Evolutionary conservation across 2,888 invertebrate species (phyloP), one percentile per base, ranked within the genome.

Genomic region (Thyatira batis): DNA sequence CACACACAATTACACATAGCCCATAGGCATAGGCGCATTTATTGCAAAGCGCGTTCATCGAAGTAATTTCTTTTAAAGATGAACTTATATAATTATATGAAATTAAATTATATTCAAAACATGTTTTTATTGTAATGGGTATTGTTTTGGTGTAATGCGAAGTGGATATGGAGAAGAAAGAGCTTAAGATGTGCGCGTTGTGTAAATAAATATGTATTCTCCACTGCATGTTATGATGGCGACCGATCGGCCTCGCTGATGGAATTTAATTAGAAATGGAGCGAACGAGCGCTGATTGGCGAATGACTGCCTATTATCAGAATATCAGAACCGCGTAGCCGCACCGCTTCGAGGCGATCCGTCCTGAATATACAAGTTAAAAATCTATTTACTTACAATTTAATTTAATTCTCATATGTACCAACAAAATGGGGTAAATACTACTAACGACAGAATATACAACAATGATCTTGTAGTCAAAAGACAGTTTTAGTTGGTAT

Each of bases 201-300:
- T 61, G 61, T 60, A 62, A 55, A 67, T 60, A 61, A 67, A 69
- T 70, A 65, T 65, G 61, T 63, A 71, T 69, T 72, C 64, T 63
- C 55, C 55, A 60, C 52, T 65, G 58, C 63, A 61, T 67, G 55
- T 67, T 69, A 69, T 69, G 71, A 73, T 58, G 66, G 66, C 59
- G 66, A 61, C 51, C 66, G 65, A 70, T 71, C 63, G 70, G 56
- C 67, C 65, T 71, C 64, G 69, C 71, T 73, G 75, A 74, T 76
- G 67, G 77, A 78, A 78, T 79, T 71, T 76, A 78, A 82, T 82
- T 78, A 74, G 67, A 72, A 76, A 66, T 73, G 69, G 69, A 61
- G 58, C 69, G 67, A 68, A 73, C 68, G 63, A 65, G 57, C 63
- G 63, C 57, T 74, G 72, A 73, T 71, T 76, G 72, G 70, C 67